These are phyloP conservation scores for Aurelia sp. DNA, from an alignment of 30 jellyfish, hydroid and myxozoan species.

Conservation along the genomic window DNA sequence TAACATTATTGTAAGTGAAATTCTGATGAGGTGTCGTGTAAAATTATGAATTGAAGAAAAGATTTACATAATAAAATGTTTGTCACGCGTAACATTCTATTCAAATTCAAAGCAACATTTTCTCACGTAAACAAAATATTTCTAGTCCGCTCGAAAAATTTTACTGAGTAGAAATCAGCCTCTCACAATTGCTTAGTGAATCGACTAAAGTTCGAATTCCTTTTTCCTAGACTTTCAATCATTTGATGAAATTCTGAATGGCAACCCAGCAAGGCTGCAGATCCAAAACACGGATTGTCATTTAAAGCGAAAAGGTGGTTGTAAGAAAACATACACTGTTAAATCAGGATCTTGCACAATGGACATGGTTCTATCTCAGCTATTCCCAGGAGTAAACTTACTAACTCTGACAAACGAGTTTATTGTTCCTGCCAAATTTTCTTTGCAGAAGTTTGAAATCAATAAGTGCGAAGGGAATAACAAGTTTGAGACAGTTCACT, in stretches of 20 bases:
- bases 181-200: no score
- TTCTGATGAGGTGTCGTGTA: no score
- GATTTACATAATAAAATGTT: no score
- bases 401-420: neutral
- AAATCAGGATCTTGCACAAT: conserved; percentile 16
- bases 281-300: conserved; percentile 9
- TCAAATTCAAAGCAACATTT: no score
- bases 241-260: neutral
- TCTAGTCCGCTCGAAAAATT: no score
- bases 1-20: no score
- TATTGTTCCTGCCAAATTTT: conserved; percentile 26
- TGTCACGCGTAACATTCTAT: no score
- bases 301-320: neutral
- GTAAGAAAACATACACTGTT: neutral
- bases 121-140: no score
- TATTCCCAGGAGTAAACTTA: conserved; percentile 17
- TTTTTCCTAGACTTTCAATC: conserved; percentile 1
- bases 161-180: no score
- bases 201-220: no score
- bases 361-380: neutral
- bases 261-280: neutral
- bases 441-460: neutral
- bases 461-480: conserved; percentile 1
- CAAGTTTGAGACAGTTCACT: conserved; percentile 7
- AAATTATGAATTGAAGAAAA: no score